Evolutionary conservation across 2,113 vertebrate genomes (phyloP), one percentile per base, ranked within the genome.

Genomic region (Phrynosoma platyrhinos): DNA sequence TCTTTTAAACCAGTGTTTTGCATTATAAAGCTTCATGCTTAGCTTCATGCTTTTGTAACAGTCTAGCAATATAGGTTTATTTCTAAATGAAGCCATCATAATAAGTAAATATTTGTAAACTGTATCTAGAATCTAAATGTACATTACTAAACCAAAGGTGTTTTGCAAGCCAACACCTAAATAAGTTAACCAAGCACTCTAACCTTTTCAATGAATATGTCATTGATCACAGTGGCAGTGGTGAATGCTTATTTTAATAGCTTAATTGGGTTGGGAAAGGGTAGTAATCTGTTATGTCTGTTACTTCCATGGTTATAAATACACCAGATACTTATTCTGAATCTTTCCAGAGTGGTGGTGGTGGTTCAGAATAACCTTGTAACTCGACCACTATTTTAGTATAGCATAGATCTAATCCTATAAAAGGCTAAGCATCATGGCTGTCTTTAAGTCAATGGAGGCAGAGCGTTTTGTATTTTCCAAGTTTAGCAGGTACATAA

Each of bases 381-480:
- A 58, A 25, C 18, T 0, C 16, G 42, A 90, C 21, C 68, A 53
- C 36, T 81, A 18, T 89, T 87, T 80, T 75, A 90, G 5, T 78
- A 55, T 21, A 53, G 52, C 13, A 4, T 80, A 69, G 27, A 82
- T 90, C 89, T 81, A 30, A 71, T 32, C 52, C 86, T 89, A 69
- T 40, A 69, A 91, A 68, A 64, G 52, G n/a, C 83, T 58, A 68
- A 82, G 20, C 86, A 52, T 3, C 5, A 53, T 32, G 91, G 10
- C 84, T 90, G 27, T 79, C 71, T 78, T 53, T 84, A 77, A 91
- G 20, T 75, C 92, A 78, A 91, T 90, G 79, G 53, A 85, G 84
- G 52, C 83, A 13, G 0, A 32, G 10, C 36, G 5, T 78, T 30
- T 53, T 66, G 16, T 64, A 71, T 27, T 25, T 42, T 21, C 85